Conservation (phyloP, 2,113 vertebrate species). For the Hystrix brachyura region DNA sequence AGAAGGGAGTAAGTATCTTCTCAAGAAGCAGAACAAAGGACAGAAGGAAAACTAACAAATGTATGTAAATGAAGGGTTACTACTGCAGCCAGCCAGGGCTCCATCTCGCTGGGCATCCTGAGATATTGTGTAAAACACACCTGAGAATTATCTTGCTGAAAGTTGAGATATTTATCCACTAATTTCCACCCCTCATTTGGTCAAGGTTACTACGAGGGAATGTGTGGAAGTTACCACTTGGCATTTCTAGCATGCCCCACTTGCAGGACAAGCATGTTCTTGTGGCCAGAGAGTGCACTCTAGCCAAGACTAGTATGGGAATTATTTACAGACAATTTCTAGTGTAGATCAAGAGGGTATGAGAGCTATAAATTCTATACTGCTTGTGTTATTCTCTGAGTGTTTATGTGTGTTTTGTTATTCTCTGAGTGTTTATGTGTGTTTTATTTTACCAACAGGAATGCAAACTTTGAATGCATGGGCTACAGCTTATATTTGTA, state of each 20-base stretch:
- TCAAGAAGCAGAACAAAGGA: not conserved
- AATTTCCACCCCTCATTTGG: not conserved
- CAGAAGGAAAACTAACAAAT: not conserved
- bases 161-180: constrained; percentile 1
- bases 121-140: not conserved
- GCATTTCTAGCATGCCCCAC: not conserved
- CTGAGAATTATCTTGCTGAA: not conserved
- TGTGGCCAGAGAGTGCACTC: not conserved
- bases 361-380: constrained; percentile 24
- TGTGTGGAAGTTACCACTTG: not conserved
- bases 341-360: not conserved
- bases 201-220: not conserved
- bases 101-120: not conserved
- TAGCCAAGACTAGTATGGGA: not conserved
- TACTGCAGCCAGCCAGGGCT: not conserved
- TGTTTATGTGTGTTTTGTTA: not conserved
- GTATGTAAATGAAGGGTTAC: constrained; percentile 3
- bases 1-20: not conserved
- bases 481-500: not conserved
- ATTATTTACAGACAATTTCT: constrained; percentile 44
- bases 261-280: not conserved
- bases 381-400: not conserved
- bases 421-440: not conserved
- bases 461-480: constrained; percentile 18
- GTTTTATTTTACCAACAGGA: constrained; percentile 11